These are phyloP conservation scores for Pyrrhosoma nymphula DNA, from an alignment of 2,888 invertebrate genomes.

Conservation along the genomic window DNA sequence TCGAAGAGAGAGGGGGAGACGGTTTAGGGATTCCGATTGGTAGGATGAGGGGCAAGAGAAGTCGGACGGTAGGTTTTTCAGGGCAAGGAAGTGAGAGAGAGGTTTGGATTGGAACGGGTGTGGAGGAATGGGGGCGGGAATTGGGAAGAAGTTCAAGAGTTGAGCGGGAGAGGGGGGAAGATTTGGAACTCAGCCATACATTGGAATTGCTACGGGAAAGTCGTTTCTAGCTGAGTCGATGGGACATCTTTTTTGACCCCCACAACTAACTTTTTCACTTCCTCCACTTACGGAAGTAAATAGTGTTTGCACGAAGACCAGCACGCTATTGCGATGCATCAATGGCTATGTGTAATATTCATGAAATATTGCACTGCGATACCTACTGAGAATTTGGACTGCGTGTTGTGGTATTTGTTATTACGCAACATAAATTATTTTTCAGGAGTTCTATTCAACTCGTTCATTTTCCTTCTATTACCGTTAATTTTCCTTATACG, in stretches of 20 bases:
- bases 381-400: no score
- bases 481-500: no score
- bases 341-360: no score
- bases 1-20: neutral
- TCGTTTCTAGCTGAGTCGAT: conserved; percentile 15
- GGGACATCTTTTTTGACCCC: neutral
- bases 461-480: no score
- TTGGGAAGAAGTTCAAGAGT: neutral
- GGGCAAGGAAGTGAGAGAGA: neutral
- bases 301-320: neutral
- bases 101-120: neutral
- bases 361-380: no score
- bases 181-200: conserved; percentile 45
- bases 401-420: no score
- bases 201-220: neutral
- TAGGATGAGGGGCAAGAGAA: neutral
- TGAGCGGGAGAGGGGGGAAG: neutral
- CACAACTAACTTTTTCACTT: neutral
- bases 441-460: no score
- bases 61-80: neutral
- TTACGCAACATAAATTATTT: no score
- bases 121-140: neutral
- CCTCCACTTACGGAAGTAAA: neutral
- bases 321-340: no score
- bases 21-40: neutral